Evolutionary conservation across 2,113 vertebrate genomes (phyloP).

Genomic region (Oreochromis tanganicae): DNA sequence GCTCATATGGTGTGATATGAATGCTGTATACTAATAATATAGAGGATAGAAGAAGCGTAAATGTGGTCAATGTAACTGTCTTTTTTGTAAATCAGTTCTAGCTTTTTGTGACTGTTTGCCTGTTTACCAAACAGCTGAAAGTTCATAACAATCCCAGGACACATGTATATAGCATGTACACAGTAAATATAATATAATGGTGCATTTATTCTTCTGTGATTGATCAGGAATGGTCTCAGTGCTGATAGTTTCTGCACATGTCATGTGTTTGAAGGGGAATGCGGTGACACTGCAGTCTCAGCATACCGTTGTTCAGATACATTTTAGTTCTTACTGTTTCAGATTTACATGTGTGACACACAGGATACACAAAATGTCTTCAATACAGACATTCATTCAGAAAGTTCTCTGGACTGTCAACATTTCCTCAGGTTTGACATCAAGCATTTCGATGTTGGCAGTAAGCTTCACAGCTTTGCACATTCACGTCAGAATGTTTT

Average conservation of each 20-base stretch:
- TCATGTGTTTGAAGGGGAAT: slow-evolving; percentile 31
- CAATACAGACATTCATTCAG: not conserved
- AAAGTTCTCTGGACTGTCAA: not conserved
- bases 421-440: not conserved
- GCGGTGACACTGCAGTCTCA: slow-evolving; percentile 51
- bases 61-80: not conserved
- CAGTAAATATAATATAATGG: not conserved
- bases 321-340: not conserved
- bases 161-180: not conserved
- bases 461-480: not conserved
- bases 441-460: not conserved
- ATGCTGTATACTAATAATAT: not conserved
- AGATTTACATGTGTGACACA: not conserved
- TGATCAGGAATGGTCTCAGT: not conserved
- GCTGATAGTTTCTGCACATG: not conserved
- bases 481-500: not conserved
- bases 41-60: not conserved
- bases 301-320: not conserved
- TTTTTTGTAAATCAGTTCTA: not conserved
- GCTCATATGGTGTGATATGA: not conserved
- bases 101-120: not conserved
- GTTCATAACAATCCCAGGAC: not conserved
- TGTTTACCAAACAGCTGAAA: not conserved
- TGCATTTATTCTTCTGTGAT: not conserved
- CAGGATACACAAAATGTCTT: not conserved